These are phyloP conservation scores for Scortum barcoo DNA, from an alignment of 2,113 vertebrate species.

Conservation along the genomic window DNA sequence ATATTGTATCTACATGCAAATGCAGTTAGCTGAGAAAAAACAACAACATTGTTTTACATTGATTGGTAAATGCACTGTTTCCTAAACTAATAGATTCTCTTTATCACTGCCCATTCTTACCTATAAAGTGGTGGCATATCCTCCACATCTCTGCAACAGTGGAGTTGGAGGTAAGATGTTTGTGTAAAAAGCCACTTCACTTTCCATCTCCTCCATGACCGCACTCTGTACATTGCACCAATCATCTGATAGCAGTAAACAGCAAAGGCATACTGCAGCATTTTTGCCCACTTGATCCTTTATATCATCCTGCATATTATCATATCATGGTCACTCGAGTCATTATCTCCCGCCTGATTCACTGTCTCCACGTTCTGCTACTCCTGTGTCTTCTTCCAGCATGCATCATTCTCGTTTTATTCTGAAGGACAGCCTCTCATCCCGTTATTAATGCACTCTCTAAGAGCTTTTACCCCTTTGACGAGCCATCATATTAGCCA, in stretches of 20 bases:
- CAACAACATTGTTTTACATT: not conserved
- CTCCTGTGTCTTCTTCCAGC: slow-evolving; percentile 11
- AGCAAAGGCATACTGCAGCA: slow-evolving; percentile 52
- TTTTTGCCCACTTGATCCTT: slow-evolving; percentile 2
- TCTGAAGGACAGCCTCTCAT: slow-evolving; percentile 52
- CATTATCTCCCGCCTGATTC: slow-evolving; percentile 35
- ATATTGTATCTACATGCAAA: not conserved
- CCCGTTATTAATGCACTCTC: slow-evolving; percentile 52
- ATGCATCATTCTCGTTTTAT: slow-evolving; percentile 47
- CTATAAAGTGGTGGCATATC: slow-evolving; percentile 84
- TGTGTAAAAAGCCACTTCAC: slow-evolving; percentile 29
- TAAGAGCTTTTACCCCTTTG: slow-evolving; percentile 67
- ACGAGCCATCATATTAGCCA: slow-evolving; percentile 63
- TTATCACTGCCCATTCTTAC: slow-evolving; percentile 54
- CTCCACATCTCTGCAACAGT: slow-evolving; percentile 83
- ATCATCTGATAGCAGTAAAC: slow-evolving; percentile 27
- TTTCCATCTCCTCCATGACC: slow-evolving; percentile 35
- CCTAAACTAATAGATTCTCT: slow-evolving; percentile 56
- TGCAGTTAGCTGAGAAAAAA: not conserved
- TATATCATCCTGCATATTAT: slow-evolving; percentile 25
- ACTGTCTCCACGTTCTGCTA: slow-evolving; percentile 33
- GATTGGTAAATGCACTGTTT: slow-evolving; percentile 10
- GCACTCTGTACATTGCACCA: not conserved
- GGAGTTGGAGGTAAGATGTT: slow-evolving; percentile 82
- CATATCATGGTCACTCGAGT: slow-evolving; percentile 24